Conservation (phyloP, 2,797 vertebrate genomes). For the Sebastiscus albofasciatus region DNA sequence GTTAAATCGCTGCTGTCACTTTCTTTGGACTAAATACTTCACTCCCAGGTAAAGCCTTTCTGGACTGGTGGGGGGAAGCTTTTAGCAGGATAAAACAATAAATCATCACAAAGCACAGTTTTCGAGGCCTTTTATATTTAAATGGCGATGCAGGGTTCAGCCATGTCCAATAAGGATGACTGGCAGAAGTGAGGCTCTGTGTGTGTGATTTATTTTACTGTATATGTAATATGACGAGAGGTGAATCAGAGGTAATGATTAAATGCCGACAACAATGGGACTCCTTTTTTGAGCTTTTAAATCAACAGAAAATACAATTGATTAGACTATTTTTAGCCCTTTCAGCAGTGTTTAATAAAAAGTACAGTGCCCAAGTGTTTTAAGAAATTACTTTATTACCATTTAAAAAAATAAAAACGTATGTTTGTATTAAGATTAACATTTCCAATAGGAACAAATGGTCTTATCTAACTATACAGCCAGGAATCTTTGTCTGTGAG, state of each 20-base stretch:
- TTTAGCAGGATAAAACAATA: slow-evolving; percentile 39
- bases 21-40: slow-evolving; percentile 43
- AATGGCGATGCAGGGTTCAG: slow-evolving; percentile 13
- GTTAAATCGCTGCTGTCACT: slow-evolving; percentile 48
- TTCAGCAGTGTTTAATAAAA: background rate
- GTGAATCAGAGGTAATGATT: background rate
- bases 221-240: background rate
- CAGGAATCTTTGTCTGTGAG: too few species aligned
- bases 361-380: too few species aligned
- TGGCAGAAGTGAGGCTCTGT: background rate
- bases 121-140: slow-evolving; percentile 20
- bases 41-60: slow-evolving; percentile 25
- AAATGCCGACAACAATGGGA: background rate
- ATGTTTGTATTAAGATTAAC: background rate
- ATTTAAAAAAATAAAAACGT: background rate
- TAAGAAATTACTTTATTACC: background rate
- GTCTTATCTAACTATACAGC: background rate
- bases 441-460: background rate
- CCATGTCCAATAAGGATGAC: slow-evolving; percentile 5
- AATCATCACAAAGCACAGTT: slow-evolving; percentile 7
- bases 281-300: slow-evolving; percentile 5
- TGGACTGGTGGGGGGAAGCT: slow-evolving; percentile 5
- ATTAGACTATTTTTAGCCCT: background rate
- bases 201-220: background rate
- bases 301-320: background rate